Base-by-base conservation (phyloP, 2,797 vertebrate species). In the Acomys russatus region DNA sequence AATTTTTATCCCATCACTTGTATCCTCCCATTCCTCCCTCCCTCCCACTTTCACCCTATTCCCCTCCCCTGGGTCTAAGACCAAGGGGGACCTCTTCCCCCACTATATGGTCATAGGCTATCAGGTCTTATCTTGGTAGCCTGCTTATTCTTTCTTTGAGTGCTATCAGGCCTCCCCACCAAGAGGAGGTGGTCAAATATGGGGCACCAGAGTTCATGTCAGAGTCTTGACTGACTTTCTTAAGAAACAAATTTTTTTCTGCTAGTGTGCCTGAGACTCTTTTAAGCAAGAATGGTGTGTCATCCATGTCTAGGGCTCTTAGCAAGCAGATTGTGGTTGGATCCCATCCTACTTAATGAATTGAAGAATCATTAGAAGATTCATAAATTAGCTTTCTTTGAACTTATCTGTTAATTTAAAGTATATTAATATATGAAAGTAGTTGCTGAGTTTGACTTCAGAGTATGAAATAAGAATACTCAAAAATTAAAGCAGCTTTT, bases 391-490 rank as follows among this genome's bases (percentile, higher is more conserved):
- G 63, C 56, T 91, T 82, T 76, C 30, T 80, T 93, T 96, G 88
- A 94, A 94, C 44, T 89, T 87, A 73, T 80, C n/a, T 93, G 51
- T 76, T 78, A 73, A 74, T 85, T 56, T 85, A 63, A 92, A 90
- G 49, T 73, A 74, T 73, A 74, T 22, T 71, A 87, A 92, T 90
- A 78, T 49, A 18, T 76, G 85, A 93, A 94, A 92, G 30, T 74
- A 82, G 56, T 86, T 92, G 83, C 88, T 88, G 38, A 82, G 18
- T 93, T 91, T 96, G n/a, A 74, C 77, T 92, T 92, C 73, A 91
- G 85, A 84, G 30, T 90, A 9, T 94, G 79, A 83, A 94, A 88
- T 94, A 92, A 70, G 83, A 73, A 77, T 78, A 84, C 33, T 82
- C 61, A 86, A 77, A 76, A 78, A 82, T 94, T 78, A 94, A 86